These are phyloP conservation scores for Paguma larvata DNA, from an alignment of 2,797 vertebrate species.

Conservation along the genomic window DNA sequence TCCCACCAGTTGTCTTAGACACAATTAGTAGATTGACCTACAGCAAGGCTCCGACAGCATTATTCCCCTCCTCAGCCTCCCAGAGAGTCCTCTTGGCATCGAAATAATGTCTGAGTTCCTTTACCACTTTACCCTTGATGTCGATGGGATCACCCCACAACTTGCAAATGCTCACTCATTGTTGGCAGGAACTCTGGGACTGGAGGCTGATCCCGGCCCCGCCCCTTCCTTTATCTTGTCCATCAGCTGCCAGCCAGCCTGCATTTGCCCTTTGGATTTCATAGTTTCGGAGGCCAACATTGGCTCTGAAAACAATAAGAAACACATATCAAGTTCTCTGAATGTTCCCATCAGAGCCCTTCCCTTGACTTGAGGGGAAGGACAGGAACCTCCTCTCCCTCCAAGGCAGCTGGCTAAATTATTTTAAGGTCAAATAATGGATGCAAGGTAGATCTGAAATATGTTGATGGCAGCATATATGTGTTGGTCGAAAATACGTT, in stretches of 20 bases:
- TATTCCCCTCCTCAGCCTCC: neutral
- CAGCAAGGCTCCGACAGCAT: neutral
- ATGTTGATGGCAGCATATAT: neutral
- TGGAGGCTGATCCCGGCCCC: neutral
- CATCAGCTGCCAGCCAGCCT: neutral
- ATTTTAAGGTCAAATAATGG: neutral
- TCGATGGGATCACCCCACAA: neutral
- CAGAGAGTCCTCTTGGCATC: neutral
- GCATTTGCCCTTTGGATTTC: neutral
- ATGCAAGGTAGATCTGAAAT: neutral
- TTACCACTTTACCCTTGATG: neutral
- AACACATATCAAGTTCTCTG: neutral
- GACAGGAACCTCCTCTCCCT: neutral
- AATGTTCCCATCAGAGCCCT: neutral
- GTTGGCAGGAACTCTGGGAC: neutral
- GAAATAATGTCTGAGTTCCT: neutral
- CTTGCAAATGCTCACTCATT: neutral
- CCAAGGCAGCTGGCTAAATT: neutral
- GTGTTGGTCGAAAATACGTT: conserved; percentile 5
- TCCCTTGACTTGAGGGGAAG: neutral
- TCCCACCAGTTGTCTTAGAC: neutral
- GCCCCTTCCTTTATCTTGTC: neutral
- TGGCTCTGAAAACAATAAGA: neutral
- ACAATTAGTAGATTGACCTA: neutral
- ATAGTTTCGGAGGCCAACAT: neutral